These are phyloP conservation scores for Takifugu flavidus DNA, from an alignment of 2,113 vertebrate species.

Conservation along the genomic window DNA sequence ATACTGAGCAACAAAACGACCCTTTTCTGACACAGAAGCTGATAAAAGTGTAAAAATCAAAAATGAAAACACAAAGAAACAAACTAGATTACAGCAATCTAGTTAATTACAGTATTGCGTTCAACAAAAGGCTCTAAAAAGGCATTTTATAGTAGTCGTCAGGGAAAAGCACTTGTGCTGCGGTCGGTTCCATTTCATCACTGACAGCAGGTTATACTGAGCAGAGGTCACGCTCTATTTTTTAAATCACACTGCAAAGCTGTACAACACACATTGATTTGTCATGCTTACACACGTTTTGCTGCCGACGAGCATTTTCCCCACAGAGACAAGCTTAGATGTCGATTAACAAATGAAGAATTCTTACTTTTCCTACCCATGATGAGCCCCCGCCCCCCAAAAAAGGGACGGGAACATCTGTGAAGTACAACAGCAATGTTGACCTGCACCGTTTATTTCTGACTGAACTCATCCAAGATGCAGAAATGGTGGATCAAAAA, in stretches of 20 bases:
- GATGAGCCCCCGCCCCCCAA: too few species aligned
- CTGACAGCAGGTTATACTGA: conserved; percentile 12
- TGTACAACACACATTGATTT: conserved; percentile 25
- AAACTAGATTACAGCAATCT: too few species aligned
- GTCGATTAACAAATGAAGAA: too few species aligned
- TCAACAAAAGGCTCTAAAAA: background rate
- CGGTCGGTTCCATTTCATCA: background rate
- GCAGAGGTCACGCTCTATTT: conserved; percentile 21
- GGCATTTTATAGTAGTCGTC: conserved; percentile 10
- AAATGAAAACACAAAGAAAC: too few species aligned
- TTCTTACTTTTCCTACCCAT: background rate
- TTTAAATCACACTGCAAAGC: conserved; percentile 21
- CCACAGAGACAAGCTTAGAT: too few species aligned
- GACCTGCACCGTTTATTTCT: conserved; percentile 49
- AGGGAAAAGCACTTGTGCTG: conserved; percentile 7
- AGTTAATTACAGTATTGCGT: too few species aligned
- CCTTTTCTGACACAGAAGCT: background rate
- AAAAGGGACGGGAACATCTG: conserved; percentile 18
- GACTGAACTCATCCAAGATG: conserved; percentile 39
- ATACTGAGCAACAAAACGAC: conserved; percentile 19
- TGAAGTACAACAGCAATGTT: conserved; percentile 33
- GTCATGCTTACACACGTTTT: conserved; percentile 34
- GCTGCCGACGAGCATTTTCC: conserved; percentile 2
- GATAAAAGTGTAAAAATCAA: too few species aligned
- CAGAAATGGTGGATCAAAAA: conserved; percentile 26